phyloP scores from a whole-genome alignment of 2,797 vertebrate genomes.

The Anas bahamensis region DNA sequence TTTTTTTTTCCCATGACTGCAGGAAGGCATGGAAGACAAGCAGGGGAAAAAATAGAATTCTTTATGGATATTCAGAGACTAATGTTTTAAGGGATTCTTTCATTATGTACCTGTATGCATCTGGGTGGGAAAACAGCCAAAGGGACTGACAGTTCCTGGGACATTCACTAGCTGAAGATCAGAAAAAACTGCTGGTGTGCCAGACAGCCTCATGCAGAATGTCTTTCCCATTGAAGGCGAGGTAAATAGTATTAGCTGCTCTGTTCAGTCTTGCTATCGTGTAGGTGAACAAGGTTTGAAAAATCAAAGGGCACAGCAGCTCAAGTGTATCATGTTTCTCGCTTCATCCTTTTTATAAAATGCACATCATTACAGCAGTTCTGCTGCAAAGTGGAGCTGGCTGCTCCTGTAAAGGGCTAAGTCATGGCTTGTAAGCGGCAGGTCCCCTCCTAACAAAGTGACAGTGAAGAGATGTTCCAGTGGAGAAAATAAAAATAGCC shows the following conservation, averaged over 20 bases:
- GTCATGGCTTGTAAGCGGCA: background rate
- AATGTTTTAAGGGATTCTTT: background rate
- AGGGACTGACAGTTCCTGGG: background rate
- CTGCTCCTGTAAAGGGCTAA: background rate
- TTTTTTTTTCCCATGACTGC: background rate
- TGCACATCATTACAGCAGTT: background rate
- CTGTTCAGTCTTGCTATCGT: background rate
- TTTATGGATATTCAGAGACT: background rate
- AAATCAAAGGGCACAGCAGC: background rate
- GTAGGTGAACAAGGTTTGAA: background rate
- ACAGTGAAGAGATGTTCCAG: background rate
- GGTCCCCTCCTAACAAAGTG: background rate
- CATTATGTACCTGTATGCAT: background rate
- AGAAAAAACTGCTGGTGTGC: background rate
- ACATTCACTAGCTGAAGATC: background rate
- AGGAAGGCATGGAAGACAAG: background rate
- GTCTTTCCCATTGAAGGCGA: background rate
- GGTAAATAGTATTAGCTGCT: background rate
- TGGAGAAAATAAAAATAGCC: background rate
- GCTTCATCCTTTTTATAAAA: background rate
- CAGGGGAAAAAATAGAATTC: fast-evolving
- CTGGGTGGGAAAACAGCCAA: background rate
- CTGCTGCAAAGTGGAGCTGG: background rate
- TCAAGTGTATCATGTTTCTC: background rate
- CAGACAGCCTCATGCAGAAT: background rate